Evolutionary conservation across 2,888 invertebrate species (phyloP).

Genomic region (Lamproptera curius): DNA sequence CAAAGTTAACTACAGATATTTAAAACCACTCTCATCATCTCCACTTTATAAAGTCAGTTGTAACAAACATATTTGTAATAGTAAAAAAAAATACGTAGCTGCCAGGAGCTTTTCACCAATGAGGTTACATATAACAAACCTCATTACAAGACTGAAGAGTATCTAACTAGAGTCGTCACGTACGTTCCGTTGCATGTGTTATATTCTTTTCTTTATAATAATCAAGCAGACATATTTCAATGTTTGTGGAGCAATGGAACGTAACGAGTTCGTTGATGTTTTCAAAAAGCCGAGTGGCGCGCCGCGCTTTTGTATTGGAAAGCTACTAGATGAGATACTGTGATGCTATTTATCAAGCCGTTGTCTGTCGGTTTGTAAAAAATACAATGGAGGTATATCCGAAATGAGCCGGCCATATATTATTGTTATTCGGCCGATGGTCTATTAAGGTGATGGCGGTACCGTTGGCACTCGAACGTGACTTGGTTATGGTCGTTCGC

Average conservation of each 20-base stretch:
- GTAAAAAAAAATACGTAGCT: too few species aligned
- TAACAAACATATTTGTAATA: too few species aligned
- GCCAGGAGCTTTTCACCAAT: too few species aligned
- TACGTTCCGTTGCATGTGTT: too few species aligned
- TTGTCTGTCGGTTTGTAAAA: constrained; percentile 34
- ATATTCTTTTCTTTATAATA: too few species aligned
- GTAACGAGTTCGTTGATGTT: constrained; percentile 3
- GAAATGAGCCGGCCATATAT: constrained; percentile 43
- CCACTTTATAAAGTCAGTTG: too few species aligned
- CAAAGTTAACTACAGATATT: too few species aligned
- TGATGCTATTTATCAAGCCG: constrained; percentile 35
- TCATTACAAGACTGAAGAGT: too few species aligned
- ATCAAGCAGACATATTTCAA: constrained; percentile 13
- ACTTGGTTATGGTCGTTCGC: too few species aligned
- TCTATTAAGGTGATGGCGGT: constrained; percentile 29
- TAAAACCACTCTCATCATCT: too few species aligned
- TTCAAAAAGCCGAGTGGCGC: constrained; percentile 5
- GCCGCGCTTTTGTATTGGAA: constrained; percentile 26
- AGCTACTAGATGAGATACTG: constrained; percentile 32
- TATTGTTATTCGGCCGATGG: constrained; percentile 47
- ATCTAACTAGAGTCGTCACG: too few species aligned
- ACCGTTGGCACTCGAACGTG: constrained; percentile 32
- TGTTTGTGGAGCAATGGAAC: constrained; percentile 5
- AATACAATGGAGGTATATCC: constrained; percentile 48
- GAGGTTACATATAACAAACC: too few species aligned